Percentiles rank a stretch among this genome's conserved stretches.
These are phyloP conservation scores for Platyrinchus mystaceus DNA, from an alignment of 2,797 vertebrate genomes.

Conservation along the genomic window DNA sequence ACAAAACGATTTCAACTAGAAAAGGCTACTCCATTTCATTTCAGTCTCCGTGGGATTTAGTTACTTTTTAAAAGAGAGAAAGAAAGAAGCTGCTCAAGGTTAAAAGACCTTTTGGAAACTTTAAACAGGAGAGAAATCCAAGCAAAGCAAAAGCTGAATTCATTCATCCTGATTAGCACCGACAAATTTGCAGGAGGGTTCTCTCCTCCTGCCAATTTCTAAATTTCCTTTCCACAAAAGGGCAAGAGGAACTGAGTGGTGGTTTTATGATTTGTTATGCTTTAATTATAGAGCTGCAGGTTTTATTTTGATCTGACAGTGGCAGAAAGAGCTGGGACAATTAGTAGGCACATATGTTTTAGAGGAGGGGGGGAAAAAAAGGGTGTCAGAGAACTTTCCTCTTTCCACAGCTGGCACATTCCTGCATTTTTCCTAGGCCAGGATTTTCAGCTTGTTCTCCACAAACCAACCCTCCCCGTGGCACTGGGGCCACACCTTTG, in stretches of 20 bases:
- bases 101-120: background rate
- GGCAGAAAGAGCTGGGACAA: background rate
- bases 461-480: background rate
- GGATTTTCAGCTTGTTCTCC: background rate
- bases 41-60: background rate
- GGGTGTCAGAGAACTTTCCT: background rate
- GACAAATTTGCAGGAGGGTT: background rate
- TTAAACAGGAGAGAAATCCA: background rate
- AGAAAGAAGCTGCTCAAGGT: background rate
- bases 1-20: background rate
- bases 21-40: background rate
- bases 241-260: background rate
- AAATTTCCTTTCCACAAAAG: background rate
- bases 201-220: background rate
- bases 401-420: background rate
- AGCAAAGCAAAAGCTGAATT: background rate
- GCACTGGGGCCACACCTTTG: background rate
- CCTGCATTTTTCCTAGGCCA: background rate
- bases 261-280: background rate
- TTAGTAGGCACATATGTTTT: background rate
- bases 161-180: background rate
- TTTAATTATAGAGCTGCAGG: background rate
- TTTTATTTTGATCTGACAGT: background rate
- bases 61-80: background rate
- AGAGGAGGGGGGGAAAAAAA: rapidly evolving